A percentile compares a stretch with the other conserved stretches of the same genome.
These are phyloP conservation scores for Acleris holmiana DNA, from an alignment of 2,888 invertebrate species.

Conservation along the genomic window DNA sequence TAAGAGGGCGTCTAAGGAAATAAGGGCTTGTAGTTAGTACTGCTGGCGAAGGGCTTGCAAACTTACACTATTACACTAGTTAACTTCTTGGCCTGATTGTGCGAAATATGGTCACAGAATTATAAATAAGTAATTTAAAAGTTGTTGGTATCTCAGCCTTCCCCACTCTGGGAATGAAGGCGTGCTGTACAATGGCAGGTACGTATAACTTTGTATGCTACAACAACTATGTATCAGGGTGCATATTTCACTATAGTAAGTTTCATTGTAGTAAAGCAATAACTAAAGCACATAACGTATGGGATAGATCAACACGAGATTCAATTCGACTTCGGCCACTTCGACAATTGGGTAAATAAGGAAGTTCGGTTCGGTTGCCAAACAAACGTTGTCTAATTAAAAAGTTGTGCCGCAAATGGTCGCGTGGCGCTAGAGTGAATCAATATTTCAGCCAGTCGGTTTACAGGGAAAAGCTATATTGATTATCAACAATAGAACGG, in stretches of 20 bases:
- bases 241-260: background rate
- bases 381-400: slow-evolving; percentile 39
- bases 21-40: no score
- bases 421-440: slow-evolving; percentile 8
- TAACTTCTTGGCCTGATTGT: no score
- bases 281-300: slow-evolving; percentile 17
- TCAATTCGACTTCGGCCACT: slow-evolving; percentile 31
- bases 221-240: background rate
- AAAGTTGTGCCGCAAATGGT: slow-evolving; percentile 36
- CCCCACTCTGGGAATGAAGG: no score
- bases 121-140: no score
- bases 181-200: background rate
- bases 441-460: slow-evolving; percentile 25
- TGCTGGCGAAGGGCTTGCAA: no score
- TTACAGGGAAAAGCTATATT: slow-evolving; percentile 32
- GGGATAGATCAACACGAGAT: slow-evolving; percentile 28
- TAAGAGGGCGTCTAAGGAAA: no score
- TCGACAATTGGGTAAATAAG: slow-evolving; percentile 30
- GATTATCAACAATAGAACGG: slow-evolving; percentile 19
- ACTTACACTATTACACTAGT: no score
- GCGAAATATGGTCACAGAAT: no score
- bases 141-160: no score
- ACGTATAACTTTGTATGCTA: background rate
- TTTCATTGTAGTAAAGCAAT: slow-evolving; percentile 7
- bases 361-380: slow-evolving; percentile 34